Conservation (phyloP, 1,140 invertebrate genomes). For the Pectinophora gossypiella region DNA sequence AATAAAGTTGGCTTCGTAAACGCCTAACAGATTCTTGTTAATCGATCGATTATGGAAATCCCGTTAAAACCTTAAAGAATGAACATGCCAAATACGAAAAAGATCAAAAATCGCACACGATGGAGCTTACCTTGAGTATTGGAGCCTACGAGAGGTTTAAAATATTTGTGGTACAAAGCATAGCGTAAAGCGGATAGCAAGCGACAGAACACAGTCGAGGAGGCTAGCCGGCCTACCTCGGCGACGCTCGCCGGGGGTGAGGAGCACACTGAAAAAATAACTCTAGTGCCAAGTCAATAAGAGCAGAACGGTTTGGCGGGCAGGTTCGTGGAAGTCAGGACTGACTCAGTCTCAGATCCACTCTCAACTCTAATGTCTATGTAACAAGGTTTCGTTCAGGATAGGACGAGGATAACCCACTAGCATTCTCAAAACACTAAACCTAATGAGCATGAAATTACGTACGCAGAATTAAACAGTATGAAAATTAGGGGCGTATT, state of each 20-base stretch:
- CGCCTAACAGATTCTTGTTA: too few species aligned
- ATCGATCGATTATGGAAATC: too few species aligned
- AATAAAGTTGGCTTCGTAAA: too few species aligned
- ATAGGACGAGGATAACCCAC: conserved; percentile 48
- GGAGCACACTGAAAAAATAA: conserved; percentile 74
- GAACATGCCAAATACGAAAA: neutral
- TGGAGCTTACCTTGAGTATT: conserved; percentile 27
- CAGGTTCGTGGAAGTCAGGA: conserved; percentile 16
- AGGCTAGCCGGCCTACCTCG: conserved; percentile 66
- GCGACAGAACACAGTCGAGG: conserved; percentile 55
- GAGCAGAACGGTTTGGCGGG: conserved; percentile 53
- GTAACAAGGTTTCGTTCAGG: conserved; percentile 7
- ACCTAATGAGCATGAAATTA: conserved; percentile 66
- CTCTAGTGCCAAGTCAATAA: conserved; percentile 73
- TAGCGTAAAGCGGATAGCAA: conserved; percentile 53
- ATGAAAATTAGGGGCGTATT: neutral
- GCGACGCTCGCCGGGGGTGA: conserved; percentile 62
- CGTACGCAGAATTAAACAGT: conserved; percentile 11
- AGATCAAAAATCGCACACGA: conserved; percentile 12
- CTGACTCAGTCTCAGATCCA: neutral
- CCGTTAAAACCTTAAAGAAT: too few species aligned
- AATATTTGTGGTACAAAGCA: conserved; percentile 33
- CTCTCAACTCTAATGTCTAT: neutral
- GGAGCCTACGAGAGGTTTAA: conserved; percentile 13
- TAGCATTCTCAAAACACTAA: conserved; percentile 72